phyloP scores from a whole-genome alignment of 2,113 vertebrate genomes.

The Mungos mungo region DNA sequence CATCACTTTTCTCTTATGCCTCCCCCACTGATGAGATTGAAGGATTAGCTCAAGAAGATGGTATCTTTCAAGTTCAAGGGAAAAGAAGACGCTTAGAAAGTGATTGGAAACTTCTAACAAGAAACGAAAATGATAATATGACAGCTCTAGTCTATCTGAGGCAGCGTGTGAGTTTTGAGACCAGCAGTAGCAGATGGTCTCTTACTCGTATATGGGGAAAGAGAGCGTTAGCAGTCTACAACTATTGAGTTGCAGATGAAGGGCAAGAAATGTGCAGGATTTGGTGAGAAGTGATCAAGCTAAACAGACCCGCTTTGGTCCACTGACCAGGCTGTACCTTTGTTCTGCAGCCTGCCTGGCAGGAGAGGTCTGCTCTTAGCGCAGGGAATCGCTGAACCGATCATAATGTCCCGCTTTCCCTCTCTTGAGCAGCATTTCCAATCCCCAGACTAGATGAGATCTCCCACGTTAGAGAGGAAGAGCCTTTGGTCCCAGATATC shows the following conservation, averaged over 20 bases:
- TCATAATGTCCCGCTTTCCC: conserved; percentile 48
- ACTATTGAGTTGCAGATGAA: not conserved
- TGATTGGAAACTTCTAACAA: not conserved
- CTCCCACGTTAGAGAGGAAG: conserved; percentile 66
- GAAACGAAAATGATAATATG: not conserved
- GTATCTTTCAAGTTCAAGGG: not conserved
- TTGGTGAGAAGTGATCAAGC: not conserved
- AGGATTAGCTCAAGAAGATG: not conserved
- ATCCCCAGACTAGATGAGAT: conserved; percentile 76
- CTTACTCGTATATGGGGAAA: not conserved
- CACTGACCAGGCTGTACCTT: not conserved
- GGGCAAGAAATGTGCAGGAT: not conserved
- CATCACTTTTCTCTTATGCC: not conserved
- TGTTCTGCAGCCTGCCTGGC: not conserved
- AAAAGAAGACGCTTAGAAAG: conserved; percentile 26
- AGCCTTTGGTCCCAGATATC: conserved; percentile 54
- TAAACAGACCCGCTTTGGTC: not conserved
- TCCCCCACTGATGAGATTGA: not conserved
- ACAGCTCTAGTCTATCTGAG: not conserved
- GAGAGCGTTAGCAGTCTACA: not conserved
- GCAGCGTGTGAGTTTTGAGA: not conserved
- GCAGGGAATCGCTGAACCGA: not conserved
- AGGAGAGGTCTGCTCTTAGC: conserved; percentile 4
- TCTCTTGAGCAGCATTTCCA: conserved; percentile 78
- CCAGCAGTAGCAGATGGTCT: not conserved